These are phyloP conservation scores for Dendrophyllia cribrosa DNA, from an alignment of 64 coral and sea anemone species.

Conservation along the genomic window DNA sequence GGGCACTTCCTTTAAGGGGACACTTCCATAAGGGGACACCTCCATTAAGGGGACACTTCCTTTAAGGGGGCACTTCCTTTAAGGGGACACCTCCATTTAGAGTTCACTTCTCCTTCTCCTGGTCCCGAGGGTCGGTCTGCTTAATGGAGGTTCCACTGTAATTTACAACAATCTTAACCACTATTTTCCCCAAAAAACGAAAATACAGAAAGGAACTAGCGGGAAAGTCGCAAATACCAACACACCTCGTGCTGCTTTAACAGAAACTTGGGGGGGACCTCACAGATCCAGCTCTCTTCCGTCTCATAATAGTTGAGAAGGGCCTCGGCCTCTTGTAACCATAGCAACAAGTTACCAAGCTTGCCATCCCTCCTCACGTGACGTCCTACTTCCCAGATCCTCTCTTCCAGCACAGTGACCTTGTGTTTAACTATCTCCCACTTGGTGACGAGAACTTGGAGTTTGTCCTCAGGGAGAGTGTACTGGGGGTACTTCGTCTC, in stretches of 20 bases:
- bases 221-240: background rate
- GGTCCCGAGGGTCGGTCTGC: too few species aligned
- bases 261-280: conserved; percentile 84
- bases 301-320: conserved; percentile 70
- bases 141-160: too few species aligned
- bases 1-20: too few species aligned
- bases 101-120: too few species aligned
- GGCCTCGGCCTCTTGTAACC: conserved; percentile 90
- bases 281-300: conserved; percentile 54
- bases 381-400: conserved; percentile 67
- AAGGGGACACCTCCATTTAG: too few species aligned
- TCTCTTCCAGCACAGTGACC: conserved; percentile 86
- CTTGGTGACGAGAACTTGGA: conserved; percentile 76
- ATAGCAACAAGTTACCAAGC: conserved; percentile 82
- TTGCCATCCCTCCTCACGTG: conserved; percentile 57
- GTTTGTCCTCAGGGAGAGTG: conserved; percentile 82
- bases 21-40: too few species aligned
- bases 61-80: too few species aligned
- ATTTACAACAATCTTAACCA: too few species aligned
- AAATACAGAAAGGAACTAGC: too few species aligned
- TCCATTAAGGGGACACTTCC: too few species aligned
- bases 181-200: too few species aligned
- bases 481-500: conserved; percentile 59
- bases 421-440: conserved; percentile 92
- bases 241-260: conserved; percentile 87